phyloP scores from a whole-genome alignment of 2,113 vertebrate genomes.

The Panthera leo region DNA sequence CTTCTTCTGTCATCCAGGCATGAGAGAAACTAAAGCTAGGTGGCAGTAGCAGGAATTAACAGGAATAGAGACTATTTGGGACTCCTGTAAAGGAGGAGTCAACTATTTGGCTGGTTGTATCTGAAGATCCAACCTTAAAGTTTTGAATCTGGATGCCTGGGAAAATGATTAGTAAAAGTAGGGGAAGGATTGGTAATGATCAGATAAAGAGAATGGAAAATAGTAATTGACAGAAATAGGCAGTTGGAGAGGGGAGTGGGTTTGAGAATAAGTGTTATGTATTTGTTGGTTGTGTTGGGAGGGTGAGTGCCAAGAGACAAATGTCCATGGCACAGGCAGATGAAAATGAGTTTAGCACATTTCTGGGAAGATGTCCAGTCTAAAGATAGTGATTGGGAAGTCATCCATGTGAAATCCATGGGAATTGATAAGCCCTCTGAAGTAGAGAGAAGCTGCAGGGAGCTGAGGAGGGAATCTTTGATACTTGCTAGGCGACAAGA shows the following conservation, averaged over 20 bases:
- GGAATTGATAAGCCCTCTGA: neutral
- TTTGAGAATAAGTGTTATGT: neutral
- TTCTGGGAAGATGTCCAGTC: neutral
- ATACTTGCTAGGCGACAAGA: neutral
- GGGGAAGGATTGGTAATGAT: neutral
- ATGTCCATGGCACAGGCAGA: neutral
- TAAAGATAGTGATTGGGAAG: neutral
- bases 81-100: conserved; percentile 1
- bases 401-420: neutral
- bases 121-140: neutral
- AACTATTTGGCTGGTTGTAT: neutral
- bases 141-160: neutral
- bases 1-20: neutral
- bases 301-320: neutral
- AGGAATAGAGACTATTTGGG: neutral
- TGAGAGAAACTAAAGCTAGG: neutral
- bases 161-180: conserved; percentile 19
- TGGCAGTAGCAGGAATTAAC: neutral
- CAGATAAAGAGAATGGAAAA: neutral
- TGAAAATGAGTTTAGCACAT: neutral
- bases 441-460: neutral
- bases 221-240: neutral
- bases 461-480: neutral
- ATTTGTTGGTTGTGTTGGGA: neutral
- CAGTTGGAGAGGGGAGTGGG: neutral